phyloP scores from a whole-genome alignment of 2,797 vertebrate species.

The Chaenodraco wilsoni region DNA sequence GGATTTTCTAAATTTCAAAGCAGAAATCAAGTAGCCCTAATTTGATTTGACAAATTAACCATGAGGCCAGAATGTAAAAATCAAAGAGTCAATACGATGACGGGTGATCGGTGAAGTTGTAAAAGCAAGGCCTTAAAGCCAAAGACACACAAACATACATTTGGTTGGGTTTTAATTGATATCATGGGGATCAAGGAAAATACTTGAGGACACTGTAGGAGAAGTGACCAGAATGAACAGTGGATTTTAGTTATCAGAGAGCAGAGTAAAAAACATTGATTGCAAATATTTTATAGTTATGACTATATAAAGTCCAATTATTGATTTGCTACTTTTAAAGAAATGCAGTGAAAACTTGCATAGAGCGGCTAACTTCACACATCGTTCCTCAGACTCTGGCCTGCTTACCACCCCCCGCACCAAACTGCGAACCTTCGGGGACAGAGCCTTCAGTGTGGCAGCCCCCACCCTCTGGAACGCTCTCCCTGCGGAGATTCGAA shows the following conservation, averaged over 20 bases:
- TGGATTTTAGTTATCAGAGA: background rate
- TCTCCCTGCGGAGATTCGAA: no score
- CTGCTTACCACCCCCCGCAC: no score
- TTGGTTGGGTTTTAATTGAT: conserved; percentile 25
- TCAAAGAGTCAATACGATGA: conserved; percentile 53
- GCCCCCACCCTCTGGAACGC: no score
- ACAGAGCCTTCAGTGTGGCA: no score
- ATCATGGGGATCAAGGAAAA: conserved; percentile 37
- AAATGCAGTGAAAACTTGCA: background rate
- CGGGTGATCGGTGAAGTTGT: conserved; percentile 24
- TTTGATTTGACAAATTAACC: conserved; percentile 60
- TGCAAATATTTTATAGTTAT: background rate
- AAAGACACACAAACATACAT: conserved; percentile 5
- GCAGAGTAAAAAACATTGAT: background rate
- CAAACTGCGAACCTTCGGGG: no score
- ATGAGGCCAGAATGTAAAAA: conserved; percentile 45
- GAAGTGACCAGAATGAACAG: conserved; percentile 10
- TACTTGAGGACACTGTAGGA: conserved; percentile 15
- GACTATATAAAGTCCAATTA: background rate
- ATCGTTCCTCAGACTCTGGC: no score
- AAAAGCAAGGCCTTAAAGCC: conserved; percentile 3
- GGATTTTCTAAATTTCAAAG: conserved; percentile 63
- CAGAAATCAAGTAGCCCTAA: conserved; percentile 44
- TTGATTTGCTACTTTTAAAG: background rate
- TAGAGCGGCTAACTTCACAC: background rate